Conservation (phyloP, 2,113 vertebrate genomes). For the Cinclus cinclus region DNA sequence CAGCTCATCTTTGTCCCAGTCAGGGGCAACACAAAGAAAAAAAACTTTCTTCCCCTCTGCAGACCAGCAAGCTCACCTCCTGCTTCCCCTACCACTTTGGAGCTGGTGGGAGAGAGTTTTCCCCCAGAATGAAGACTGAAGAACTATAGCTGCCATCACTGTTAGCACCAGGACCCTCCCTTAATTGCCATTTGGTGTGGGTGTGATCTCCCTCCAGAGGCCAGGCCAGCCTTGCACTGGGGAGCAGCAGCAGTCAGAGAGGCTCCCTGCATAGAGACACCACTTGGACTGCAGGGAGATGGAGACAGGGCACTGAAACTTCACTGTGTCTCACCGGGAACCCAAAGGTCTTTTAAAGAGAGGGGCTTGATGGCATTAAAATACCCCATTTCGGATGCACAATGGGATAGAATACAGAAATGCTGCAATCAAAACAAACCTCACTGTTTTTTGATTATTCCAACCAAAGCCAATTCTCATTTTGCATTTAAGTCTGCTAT, state of each 20-base stretch:
- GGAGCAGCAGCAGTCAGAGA: background rate
- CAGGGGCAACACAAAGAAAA: rapidly evolving
- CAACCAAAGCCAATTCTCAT: background rate
- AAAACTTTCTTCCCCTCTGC: background rate
- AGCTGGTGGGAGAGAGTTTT: background rate
- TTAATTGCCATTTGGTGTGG: background rate
- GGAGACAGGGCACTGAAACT: background rate
- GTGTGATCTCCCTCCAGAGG: background rate
- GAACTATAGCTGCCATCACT: background rate
- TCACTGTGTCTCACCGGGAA: background rate
- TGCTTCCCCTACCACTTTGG: background rate
- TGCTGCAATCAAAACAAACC: background rate
- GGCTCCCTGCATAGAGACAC: rapidly evolving
- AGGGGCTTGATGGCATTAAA: background rate
- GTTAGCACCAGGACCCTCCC: background rate
- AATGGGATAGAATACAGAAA: background rate
- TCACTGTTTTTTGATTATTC: background rate
- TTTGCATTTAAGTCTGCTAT: background rate
- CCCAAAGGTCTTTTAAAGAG: background rate
- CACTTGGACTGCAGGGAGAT: too few relatives aligned
- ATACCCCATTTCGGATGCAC: background rate
- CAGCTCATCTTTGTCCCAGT: background rate
- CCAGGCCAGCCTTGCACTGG: background rate
- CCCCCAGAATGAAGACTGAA: background rate
- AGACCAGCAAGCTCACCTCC: background rate